Evolutionary conservation across 2,888 invertebrate species (phyloP), one percentile per base, ranked within the genome.

Genomic region (Ennomos erosarius): DNA sequence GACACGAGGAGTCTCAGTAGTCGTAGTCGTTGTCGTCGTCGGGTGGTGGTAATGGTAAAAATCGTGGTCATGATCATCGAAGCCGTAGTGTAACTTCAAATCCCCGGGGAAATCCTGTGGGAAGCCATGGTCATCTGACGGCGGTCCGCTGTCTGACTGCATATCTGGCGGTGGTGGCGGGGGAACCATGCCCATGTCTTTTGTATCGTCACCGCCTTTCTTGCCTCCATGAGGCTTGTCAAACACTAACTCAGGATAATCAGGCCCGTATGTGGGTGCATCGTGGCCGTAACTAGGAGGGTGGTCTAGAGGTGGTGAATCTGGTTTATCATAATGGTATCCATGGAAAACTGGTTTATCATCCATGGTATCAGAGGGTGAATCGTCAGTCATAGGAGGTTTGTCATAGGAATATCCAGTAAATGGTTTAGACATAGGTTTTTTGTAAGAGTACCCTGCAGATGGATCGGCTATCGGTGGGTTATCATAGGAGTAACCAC

Each of bases 1-100:
- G 9, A 94, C 94, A 79, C 94, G 89, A 68, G 94, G 93, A 73
- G 87, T 92, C 78, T 94, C 93, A 0, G 93, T 87, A 0, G 88
- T 86, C 10, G 92, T 90, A 1, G 93, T 80, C 57, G 88, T 82
- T 1, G 88, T 79, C 57, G 88, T 82, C 1, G 88, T 79, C 10
- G 81, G 81, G 26, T 83, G 82, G 16, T 87, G 80, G 54, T 87
- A 80, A 61, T 88, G 80, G 57, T 89, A 78, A 40, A 39, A 26
- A 62, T 88, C 79, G 16, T 75, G 67, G 55, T 88, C 80, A 54
- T 85, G 77, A 37, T 86, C 82, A 38, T 88, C 90, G n/a, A 93
- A 90, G 55, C 90, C 85, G 54, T 87, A 84, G 58, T 86, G 82
- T 58, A 82, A 87, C 65, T 87, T 89, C 50, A 90, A 80, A 70